phyloP scores from a whole-genome alignment of 2,113 vertebrate genomes.

The Solea senegalensis region DNA sequence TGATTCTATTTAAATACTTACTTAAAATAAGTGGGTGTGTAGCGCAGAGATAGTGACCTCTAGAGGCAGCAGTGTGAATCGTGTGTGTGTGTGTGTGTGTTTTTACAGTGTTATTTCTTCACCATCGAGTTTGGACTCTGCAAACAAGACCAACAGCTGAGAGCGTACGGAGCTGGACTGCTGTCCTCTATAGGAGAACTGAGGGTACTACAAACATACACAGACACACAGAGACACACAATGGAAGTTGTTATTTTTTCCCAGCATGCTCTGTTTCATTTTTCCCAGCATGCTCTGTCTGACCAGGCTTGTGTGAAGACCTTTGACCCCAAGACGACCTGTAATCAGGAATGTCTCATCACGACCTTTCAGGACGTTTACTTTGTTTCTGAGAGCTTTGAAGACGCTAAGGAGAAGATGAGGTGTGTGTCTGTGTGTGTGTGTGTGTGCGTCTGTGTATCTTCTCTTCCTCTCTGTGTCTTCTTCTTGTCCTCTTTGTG shows the following conservation, averaged over 20 bases:
- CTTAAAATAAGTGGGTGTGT: too few relatives aligned
- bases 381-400: conserved; percentile 97
- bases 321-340: conserved; percentile 95
- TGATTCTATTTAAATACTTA: too few relatives aligned
- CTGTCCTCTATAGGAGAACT: conserved; percentile 97
- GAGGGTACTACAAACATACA: conserved; percentile 79
- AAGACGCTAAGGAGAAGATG: conserved; percentile 99
- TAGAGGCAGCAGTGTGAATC: not conserved
- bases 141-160: conserved; percentile 96
- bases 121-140: conserved; percentile 98
- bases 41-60: not conserved
- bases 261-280: conserved; percentile 84
- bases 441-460: not conserved
- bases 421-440: conserved; percentile 77
- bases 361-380: conserved; percentile 97
- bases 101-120: conserved; percentile 96
- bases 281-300: conserved; percentile 92
- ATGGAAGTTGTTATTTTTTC: too few relatives aligned
- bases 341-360: conserved; percentile 95
- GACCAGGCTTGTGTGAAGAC: conserved; percentile 90
- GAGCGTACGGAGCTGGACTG: conserved; percentile 95
- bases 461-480: too few relatives aligned
- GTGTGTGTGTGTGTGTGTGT: not conserved
- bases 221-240: conserved; percentile 12
- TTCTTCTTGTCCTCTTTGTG: too few relatives aligned